Evolutionary conservation across 2,113 vertebrate species (phyloP).

Genomic region (Polypterus senegalus): DNA sequence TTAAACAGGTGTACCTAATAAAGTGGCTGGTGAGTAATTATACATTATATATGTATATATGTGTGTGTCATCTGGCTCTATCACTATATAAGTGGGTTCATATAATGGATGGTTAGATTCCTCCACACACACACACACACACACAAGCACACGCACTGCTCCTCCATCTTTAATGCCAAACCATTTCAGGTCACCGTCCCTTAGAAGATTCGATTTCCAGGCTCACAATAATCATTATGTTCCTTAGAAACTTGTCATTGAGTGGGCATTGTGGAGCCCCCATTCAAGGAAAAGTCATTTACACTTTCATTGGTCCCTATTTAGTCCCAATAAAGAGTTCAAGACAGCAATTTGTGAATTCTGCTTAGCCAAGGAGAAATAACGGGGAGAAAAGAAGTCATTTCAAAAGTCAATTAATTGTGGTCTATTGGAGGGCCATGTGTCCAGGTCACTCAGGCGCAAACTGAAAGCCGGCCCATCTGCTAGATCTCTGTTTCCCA

Average conservation of each 20-base stretch:
- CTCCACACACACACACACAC: no score
- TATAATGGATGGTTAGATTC: no score
- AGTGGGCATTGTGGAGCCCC: conserved; percentile 35
- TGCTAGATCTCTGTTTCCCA: conserved; percentile 38
- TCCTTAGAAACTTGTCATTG: conserved; percentile 33
- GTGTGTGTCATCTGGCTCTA: no score
- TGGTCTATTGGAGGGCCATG: conserved; percentile 29
- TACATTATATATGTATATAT: no score
- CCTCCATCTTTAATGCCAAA: no score
- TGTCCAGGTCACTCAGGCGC: conserved; percentile 13
- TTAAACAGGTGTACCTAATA: no score
- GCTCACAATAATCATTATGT: conserved; percentile 47
- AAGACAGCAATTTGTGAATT: conserved; percentile 60
- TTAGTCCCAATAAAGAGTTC: conserved; percentile 57
- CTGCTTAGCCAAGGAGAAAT: conserved; percentile 49
- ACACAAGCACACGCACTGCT: no score
- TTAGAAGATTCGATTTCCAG: neutral
- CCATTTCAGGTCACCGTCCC: neutral
- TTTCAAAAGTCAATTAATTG: conserved; percentile 63
- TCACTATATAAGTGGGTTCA: no score
- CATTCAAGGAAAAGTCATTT: conserved; percentile 51
- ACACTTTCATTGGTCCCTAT: conserved; percentile 59
- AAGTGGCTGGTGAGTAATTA: no score
- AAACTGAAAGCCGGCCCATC: conserved; percentile 27
- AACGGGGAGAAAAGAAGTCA: conserved; percentile 36